Evolutionary conservation across 1,140 invertebrate genomes (phyloP).

Genomic region (Eubasilissa regina): DNA sequence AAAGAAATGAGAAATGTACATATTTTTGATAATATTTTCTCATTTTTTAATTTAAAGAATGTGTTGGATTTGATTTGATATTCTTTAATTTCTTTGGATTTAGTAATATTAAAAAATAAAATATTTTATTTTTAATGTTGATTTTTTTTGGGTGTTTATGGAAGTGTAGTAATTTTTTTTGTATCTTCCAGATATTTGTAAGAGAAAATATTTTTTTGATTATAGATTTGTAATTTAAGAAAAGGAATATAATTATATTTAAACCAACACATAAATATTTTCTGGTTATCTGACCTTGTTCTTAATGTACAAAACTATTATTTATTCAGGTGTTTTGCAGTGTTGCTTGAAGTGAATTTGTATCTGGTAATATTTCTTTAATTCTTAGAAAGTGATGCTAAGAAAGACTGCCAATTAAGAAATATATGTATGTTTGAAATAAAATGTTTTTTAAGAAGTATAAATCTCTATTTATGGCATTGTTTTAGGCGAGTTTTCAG

Average conservation of each 20-base stretch:
- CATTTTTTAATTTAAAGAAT: not conserved
- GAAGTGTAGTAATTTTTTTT: not conserved
- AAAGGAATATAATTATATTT: slow-evolving; percentile 10
- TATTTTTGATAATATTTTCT: not conserved
- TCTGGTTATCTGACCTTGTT: not conserved
- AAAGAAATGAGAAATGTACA: slow-evolving; percentile 8
- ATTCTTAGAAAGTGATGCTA: not conserved
- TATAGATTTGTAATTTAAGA: too few relatives aligned
- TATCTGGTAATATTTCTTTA: too few relatives aligned
- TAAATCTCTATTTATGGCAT: too few relatives aligned
- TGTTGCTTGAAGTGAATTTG: not conserved
- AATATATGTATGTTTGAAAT: slow-evolving; percentile 1
- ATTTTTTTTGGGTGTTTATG: slow-evolving; percentile 11
- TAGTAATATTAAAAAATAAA: not conserved
- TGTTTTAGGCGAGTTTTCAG: too few relatives aligned
- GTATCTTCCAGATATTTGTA: not conserved
- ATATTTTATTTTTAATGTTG: not conserved
- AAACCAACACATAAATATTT: not conserved
- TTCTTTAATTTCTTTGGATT: slow-evolving; percentile 8
- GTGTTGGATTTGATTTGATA: slow-evolving; percentile 3
- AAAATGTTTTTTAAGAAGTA: not conserved
- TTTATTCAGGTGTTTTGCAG: not conserved
- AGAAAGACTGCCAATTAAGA: slow-evolving; percentile 17
- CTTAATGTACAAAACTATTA: not conserved
- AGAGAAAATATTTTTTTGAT: not conserved